phyloP scores from a whole-genome alignment of 2,888 invertebrate genomes.

The Ochropacha duplaris region DNA sequence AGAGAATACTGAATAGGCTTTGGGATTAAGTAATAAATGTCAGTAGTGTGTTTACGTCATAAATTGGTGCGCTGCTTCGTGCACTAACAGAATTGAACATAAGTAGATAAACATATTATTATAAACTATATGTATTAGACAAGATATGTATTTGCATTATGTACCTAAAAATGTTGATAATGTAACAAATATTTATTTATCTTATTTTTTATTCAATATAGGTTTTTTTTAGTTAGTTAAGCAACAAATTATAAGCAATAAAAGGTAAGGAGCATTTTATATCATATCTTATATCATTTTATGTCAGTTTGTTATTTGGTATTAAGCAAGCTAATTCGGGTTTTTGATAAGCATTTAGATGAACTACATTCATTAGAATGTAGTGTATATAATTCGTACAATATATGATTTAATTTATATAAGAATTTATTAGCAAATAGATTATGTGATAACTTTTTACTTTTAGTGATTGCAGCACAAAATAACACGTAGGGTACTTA shows the following conservation, averaged over 20 bases:
- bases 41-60: not conserved
- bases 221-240: no score
- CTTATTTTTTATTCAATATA: no score
- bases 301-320: not conserved
- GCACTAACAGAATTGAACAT: not conserved
- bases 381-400: no score
- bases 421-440: not conserved
- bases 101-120: no score
- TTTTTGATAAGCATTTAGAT: not conserved
- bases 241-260: no score
- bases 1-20: constrained; percentile 1
- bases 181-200: no score
- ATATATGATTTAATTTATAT: not conserved
- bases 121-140: no score
- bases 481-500: constrained; percentile 12
- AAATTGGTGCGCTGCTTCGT: not conserved
- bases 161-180: no score
- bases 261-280: no score
- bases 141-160: no score
- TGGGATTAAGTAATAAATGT: constrained; percentile 1
- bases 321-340: not conserved
- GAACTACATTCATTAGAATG: no score
- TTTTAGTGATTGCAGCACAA: not conserved
- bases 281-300: no score
- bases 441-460: not conserved